Percentiles rank a stretch among this genome's conserved stretches.
Evolutionary conservation across 2,888 invertebrate species (phyloP).

Genomic region (Drosophila macrospina): DNA sequence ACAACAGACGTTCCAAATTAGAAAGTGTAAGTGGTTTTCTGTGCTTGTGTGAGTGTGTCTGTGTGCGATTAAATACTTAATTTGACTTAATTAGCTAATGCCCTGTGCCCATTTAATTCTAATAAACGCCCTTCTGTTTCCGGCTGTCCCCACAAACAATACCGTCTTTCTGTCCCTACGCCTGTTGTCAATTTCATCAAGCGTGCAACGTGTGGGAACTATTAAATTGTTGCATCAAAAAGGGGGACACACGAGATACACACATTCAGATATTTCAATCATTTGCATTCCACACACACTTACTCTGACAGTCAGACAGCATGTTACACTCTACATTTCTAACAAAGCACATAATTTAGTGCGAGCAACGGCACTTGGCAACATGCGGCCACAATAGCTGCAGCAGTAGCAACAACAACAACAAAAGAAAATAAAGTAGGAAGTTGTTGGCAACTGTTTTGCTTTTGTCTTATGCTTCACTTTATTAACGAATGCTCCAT

Average conservation of each 20-base stretch:
- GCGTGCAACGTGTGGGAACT: constrained; percentile 68
- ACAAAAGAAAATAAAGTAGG: constrained; percentile 42
- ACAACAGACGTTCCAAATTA: constrained; percentile 55
- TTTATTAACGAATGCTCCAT: constrained; percentile 45
- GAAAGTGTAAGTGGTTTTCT: constrained; percentile 50
- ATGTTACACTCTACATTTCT: constrained; percentile 41
- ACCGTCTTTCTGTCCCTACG: constrained; percentile 10
- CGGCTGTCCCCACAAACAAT: constrained; percentile 10
- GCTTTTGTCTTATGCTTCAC: constrained; percentile 46
- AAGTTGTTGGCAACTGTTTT: constrained; percentile 51
- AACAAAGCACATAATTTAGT: constrained; percentile 63
- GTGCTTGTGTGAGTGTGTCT: constrained; percentile 3
- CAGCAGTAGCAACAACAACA: constrained; percentile 34
- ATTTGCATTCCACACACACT: constrained; percentile 60
- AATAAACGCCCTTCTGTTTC: constrained; percentile 53
- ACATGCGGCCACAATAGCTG: constrained; percentile 39
- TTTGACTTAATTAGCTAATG: constrained; percentile 48
- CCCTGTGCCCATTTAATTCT: constrained; percentile 35
- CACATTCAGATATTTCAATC: constrained; percentile 57
- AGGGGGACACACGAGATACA: constrained; percentile 50
- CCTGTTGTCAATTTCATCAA: constrained; percentile 36
- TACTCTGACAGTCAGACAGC: constrained; percentile 9
- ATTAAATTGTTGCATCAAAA: constrained; percentile 72
- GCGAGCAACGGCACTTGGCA: constrained; percentile 69
- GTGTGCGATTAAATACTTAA: constrained; percentile 36